These are phyloP conservation scores for Sarcophaga rosellei DNA, from an alignment of 2,888 invertebrate species.

Conservation along the genomic window DNA sequence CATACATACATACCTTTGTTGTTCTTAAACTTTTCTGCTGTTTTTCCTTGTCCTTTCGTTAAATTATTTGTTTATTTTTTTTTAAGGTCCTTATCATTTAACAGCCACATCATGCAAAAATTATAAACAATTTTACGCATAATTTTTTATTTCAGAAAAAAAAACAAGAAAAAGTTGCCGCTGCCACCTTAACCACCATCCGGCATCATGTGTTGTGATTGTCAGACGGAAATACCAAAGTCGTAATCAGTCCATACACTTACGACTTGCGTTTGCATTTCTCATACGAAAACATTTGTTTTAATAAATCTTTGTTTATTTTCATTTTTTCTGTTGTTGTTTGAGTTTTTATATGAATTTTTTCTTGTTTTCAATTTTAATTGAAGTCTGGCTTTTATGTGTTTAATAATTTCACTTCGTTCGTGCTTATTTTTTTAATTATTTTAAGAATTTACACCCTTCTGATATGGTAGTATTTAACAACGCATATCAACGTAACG, in stretches of 20 bases:
- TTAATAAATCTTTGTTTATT: too few species aligned
- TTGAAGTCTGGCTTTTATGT: conserved; percentile 31
- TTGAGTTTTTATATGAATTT: not conserved
- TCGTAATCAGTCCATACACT: not conserved
- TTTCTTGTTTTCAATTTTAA: conserved; percentile 21
- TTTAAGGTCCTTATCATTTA: conserved; percentile 31
- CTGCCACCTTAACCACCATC: not conserved
- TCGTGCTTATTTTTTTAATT: conserved; percentile 36
- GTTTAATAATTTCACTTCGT: conserved; percentile 16
- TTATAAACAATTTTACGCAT: conserved; percentile 31
- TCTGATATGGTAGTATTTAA: not conserved
- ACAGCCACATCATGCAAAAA: conserved; percentile 22
- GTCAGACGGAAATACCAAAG: not conserved
- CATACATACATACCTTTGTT: not conserved
- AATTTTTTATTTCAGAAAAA: not conserved
- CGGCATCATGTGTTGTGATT: not conserved
- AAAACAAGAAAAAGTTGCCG: not conserved
- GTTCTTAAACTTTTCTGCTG: not conserved
- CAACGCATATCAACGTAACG: not conserved
- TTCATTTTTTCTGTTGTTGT: too few species aligned
- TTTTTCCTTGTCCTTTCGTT: not conserved
- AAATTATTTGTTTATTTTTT: conserved; percentile 9
- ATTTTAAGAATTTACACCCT: conserved; percentile 10
- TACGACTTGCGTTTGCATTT: too few species aligned
- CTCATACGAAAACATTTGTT: too few species aligned